Percentiles rank a stretch among this genome's conserved stretches.
Evolutionary conservation across 2,797 vertebrate species (phyloP).

Genomic region (Tadarida brasiliensis): DNA sequence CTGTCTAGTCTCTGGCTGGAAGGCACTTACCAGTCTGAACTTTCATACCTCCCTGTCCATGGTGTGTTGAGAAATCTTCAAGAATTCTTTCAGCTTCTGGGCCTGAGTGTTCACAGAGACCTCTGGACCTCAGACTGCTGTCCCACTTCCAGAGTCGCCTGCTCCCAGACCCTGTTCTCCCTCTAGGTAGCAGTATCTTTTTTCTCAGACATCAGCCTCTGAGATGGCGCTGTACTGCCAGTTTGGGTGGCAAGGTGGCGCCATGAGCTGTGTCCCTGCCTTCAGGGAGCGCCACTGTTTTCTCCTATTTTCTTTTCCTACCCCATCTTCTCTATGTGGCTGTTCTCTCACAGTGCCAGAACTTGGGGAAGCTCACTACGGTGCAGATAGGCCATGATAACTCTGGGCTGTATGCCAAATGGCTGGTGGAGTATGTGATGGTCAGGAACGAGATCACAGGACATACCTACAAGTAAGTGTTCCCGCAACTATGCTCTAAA

Average conservation of each 20-base stretch:
- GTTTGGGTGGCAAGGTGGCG: neutral
- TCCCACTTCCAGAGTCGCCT: neutral
- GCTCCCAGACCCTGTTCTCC: neutral
- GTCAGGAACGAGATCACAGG: constrained; percentile 99
- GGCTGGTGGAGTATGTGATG: constrained; percentile 98
- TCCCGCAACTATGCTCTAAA: constrained; percentile 53
- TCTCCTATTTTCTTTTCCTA: constrained; percentile 17
- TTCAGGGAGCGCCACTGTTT: neutral
- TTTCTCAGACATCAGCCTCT: constrained; percentile 6
- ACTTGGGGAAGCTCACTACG: constrained; percentile 98
- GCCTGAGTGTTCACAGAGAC: neutral
- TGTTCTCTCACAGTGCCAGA: constrained; percentile 93
- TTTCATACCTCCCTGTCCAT: neutral
- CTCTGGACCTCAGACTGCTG: neutral
- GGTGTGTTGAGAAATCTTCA: neutral
- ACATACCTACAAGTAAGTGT: constrained; percentile 97
- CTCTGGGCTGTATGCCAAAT: constrained; percentile 98
- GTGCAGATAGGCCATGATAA: constrained; percentile 99
- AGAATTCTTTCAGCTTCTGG: constrained; percentile 47
- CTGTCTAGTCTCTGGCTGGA: neutral
- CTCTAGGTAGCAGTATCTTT: neutral
- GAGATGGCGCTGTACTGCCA: neutral
- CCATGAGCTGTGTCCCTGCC: constrained; percentile 1
- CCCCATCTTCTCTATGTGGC: neutral
- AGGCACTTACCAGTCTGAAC: neutral